These are phyloP conservation scores for Halyomorpha halys DNA, from an alignment of 1,140 invertebrate species.

Conservation along the genomic window DNA sequence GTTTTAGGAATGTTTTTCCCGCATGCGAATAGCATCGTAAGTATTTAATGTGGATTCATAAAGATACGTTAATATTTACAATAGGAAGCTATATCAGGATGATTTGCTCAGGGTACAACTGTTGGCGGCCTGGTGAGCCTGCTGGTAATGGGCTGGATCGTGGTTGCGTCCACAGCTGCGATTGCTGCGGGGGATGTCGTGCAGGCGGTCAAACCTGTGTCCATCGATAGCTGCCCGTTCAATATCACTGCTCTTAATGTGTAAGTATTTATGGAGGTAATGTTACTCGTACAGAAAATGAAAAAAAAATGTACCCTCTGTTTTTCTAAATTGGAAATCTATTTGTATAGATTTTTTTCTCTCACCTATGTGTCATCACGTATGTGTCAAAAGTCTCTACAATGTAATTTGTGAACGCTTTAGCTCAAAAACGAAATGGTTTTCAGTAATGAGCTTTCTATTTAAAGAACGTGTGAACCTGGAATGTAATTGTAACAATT, in stretches of 20 bases:
- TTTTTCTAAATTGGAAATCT: too few relatives aligned
- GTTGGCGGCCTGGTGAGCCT: neutral
- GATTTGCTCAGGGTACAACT: neutral
- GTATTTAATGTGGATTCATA: neutral
- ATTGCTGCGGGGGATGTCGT: neutral
- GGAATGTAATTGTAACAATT: too few relatives aligned
- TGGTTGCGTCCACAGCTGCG: neutral
- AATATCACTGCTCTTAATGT: neutral
- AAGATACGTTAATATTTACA: neutral
- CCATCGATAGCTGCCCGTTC: neutral
- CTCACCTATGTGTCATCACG: too few relatives aligned
- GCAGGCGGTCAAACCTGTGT: neutral
- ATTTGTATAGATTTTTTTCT: too few relatives aligned
- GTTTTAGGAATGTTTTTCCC: constrained; percentile 27
- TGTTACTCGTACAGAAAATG: too few relatives aligned
- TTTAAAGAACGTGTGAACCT: too few relatives aligned
- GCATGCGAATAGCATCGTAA: constrained; percentile 15
- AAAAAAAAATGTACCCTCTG: too few relatives aligned
- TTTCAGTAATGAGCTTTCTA: too few relatives aligned
- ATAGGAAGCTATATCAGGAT: neutral
- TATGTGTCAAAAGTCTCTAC: too few relatives aligned
- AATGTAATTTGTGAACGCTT: too few relatives aligned
- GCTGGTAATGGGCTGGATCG: neutral
- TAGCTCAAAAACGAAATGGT: too few relatives aligned
- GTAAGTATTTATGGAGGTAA: neutral